Percentiles rank a stretch among this genome's conserved stretches.
Evolutionary conservation across 2,797 vertebrate genomes (phyloP).

Genomic region (Bucorvus abyssinicus): DNA sequence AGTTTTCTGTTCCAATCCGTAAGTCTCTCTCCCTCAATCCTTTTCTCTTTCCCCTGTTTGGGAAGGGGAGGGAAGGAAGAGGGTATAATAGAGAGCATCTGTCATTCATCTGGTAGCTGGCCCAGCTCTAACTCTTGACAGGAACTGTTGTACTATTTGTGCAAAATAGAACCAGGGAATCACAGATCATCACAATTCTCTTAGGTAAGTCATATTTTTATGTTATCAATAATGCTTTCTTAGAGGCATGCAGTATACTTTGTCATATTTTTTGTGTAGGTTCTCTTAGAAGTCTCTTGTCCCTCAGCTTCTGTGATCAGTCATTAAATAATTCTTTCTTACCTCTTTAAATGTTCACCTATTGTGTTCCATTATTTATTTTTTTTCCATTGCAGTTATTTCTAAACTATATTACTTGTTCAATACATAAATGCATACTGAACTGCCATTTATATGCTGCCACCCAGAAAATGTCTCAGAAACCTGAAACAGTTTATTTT

Average conservation of each 20-base stretch:
- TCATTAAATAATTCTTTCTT: neutral
- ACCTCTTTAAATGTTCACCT: neutral
- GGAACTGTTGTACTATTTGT: neutral
- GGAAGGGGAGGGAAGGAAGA: no score
- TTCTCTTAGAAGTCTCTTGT: neutral
- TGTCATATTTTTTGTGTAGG: no score
- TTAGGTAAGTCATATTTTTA: neutral
- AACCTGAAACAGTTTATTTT: neutral
- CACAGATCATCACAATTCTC: neutral
- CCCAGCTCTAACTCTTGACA: no score
- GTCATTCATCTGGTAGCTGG: no score
- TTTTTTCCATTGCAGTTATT: neutral
- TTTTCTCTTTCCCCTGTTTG: no score
- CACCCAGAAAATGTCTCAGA: neutral
- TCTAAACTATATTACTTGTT: neutral
- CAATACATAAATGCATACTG: neutral
- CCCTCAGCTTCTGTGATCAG: neutral
- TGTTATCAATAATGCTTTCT: neutral
- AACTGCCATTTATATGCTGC: neutral
- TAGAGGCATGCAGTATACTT: neutral
- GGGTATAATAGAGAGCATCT: no score
- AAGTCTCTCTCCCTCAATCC: no score
- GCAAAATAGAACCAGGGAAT: neutral
- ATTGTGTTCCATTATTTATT: neutral
- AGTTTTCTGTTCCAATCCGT: no score